A percentile compares a stretch with the other conserved stretches of the same genome.
These are phyloP conservation scores for Callipepla squamata DNA, from an alignment of 2,113 vertebrate genomes.

Conservation along the genomic window DNA sequence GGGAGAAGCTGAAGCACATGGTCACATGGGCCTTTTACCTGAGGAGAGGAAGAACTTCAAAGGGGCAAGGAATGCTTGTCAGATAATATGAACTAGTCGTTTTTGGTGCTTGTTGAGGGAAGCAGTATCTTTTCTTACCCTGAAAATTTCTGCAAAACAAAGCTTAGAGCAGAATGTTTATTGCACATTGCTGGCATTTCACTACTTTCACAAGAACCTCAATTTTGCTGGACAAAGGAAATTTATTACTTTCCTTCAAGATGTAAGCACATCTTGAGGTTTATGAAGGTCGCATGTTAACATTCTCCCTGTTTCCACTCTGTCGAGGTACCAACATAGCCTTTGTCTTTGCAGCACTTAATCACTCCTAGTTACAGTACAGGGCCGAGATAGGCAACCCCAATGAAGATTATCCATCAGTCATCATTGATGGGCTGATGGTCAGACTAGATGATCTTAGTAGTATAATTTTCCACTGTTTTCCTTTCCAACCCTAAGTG, in stretches of 20 bases:
- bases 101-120: background rate
- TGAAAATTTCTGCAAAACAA: background rate
- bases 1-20: background rate
- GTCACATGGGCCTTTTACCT: background rate
- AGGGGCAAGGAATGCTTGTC: accelerated
- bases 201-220: background rate
- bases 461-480: no score
- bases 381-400: background rate
- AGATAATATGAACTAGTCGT: background rate
- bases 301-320: background rate
- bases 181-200: background rate
- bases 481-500: no score
- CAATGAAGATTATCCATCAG: background rate
- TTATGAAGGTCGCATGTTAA: background rate
- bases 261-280: background rate
- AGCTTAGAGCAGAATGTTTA: background rate
- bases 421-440: background rate
- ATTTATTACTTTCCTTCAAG: background rate
- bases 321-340: background rate
- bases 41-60: conserved; percentile 16
- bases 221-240: background rate
- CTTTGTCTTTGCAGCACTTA: background rate
- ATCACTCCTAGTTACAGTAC: background rate
- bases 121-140: background rate
- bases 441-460: background rate